Conservation (phyloP, 2,797 vertebrate species). For the Setipinna tenuifilis region DNA sequence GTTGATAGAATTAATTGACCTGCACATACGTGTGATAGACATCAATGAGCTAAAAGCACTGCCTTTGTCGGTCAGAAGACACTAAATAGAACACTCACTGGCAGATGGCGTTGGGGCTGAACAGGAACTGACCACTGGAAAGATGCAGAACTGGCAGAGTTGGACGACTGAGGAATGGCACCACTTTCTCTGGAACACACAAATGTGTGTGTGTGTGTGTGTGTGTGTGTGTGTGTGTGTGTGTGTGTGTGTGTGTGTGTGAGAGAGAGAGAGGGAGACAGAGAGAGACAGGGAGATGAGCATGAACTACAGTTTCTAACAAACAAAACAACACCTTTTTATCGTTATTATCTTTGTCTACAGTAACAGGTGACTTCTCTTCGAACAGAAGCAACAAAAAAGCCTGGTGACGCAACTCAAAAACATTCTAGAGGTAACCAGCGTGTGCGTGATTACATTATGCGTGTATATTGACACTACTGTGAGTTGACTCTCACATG, state of each 20-base stretch:
- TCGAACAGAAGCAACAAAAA: background rate
- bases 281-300: background rate
- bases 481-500: background rate
- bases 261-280: background rate
- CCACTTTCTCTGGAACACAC: constrained; percentile 74
- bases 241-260: too few species aligned
- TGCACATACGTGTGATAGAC: background rate
- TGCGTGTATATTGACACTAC: background rate
- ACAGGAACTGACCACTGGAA: constrained; percentile 80
- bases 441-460: background rate
- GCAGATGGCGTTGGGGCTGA: constrained; percentile 89
- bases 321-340: too few species aligned
- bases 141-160: constrained; percentile 77
- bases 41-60: background rate
- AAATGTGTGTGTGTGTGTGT: constrained; percentile 9
- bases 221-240: background rate
- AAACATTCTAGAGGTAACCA: background rate
- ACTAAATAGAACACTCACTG: constrained; percentile 73
- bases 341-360: background rate
- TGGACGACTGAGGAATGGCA: constrained; percentile 81
- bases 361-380: background rate
- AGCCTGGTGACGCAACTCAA: background rate
- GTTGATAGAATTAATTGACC: too few species aligned
- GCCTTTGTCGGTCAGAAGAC: background rate
- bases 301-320: too few species aligned